Conservation (phyloP, 2,888 invertebrate species). For the Agrypnus murinus region DNA sequence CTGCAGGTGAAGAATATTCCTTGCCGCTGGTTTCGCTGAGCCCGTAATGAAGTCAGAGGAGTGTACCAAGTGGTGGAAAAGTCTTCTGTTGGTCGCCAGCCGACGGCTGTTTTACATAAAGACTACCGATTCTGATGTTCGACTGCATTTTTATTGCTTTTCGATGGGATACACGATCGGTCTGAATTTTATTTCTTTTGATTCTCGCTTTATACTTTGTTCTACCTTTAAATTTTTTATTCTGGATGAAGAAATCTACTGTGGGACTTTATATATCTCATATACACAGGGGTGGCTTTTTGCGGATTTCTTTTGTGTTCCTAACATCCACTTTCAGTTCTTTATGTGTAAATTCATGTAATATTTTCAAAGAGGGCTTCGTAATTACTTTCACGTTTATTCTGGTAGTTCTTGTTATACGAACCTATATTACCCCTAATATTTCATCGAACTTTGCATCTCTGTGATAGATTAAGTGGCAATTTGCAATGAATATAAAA, state of each 20-base stretch:
- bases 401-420: neutral
- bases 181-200: constrained; percentile 57
- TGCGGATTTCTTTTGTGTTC: constrained; percentile 19
- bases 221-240: constrained; percentile 44
- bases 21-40: constrained; percentile 55
- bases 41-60: constrained; percentile 58
- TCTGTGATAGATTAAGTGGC: no score
- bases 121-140: constrained; percentile 55
- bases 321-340: constrained; percentile 11
- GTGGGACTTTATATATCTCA: constrained; percentile 22
- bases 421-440: no score
- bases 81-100: constrained; percentile 53
- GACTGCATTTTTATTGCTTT: constrained; percentile 54
- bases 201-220: constrained; percentile 47
- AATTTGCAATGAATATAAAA: no score
- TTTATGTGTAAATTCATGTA: neutral
- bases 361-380: constrained; percentile 6
- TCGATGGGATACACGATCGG: constrained; percentile 56
- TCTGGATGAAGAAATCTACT: constrained; percentile 38
- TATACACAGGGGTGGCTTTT: constrained; percentile 16
- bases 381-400: constrained; percentile 6
- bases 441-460: no score
- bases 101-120: constrained; percentile 57
- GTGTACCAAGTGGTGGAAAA: constrained; percentile 55
- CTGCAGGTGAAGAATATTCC: constrained; percentile 61